phyloP scores from a whole-genome alignment of 1,140 invertebrate genomes.

The Theocolax elegans region DNA sequence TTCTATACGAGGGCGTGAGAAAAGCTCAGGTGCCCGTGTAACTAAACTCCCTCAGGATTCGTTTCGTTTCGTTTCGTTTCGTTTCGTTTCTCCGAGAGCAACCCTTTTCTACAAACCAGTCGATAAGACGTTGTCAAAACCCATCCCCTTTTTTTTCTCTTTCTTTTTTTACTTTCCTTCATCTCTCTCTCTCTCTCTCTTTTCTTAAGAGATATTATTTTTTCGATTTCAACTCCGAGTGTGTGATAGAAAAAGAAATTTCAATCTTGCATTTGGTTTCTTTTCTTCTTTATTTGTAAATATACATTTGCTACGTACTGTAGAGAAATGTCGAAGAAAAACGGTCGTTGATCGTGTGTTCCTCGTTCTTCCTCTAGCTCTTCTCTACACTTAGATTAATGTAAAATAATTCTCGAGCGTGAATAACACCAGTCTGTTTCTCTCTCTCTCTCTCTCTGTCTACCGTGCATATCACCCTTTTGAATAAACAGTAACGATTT shows the following conservation, averaged over 20 bases:
- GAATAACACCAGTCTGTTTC: neutral
- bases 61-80: no score
- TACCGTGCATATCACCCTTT: conserved; percentile 29
- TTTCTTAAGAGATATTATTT: no score
- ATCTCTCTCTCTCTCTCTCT: no score
- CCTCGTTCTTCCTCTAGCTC: neutral
- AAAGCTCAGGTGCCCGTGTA: conserved; percentile 52
- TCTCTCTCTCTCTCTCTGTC: neutral
- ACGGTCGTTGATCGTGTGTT: neutral
- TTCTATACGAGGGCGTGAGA: conserved; percentile 49
- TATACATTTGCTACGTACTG: no score
- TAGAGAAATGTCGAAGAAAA: no score
- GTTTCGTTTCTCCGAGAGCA: conserved; percentile 14
- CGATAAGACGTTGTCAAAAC: neutral
- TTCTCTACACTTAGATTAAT: conserved; percentile 11
- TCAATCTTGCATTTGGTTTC: no score
- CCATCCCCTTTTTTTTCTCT: neutral
- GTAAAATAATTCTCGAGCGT: neutral
- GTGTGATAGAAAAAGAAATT: no score
- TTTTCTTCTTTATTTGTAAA: no score
- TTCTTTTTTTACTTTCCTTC: neutral
- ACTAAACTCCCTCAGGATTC: conserved; percentile 17
- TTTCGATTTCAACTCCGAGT: no score
- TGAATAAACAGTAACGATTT: conserved; percentile 38
- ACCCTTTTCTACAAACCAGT: conserved; percentile 37